These are phyloP conservation scores for Drosophila ogumai DNA, from an alignment of 1,140 invertebrate genomes.

Conservation along the genomic window DNA sequence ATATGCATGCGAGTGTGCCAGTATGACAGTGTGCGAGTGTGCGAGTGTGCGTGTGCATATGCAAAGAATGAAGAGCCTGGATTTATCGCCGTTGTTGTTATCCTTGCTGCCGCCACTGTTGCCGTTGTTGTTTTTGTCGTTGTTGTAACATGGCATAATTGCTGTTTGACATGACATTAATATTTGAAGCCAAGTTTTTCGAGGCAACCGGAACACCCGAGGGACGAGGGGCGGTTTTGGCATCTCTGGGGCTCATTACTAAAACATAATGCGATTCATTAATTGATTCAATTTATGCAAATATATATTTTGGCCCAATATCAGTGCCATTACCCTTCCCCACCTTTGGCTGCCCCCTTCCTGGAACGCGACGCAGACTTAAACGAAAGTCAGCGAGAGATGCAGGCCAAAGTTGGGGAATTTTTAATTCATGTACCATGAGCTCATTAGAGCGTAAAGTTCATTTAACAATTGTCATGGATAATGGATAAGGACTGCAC, in stretches of 20 bases:
- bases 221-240: constrained; percentile 26
- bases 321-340: not conserved
- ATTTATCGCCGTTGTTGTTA: constrained; percentile 62
- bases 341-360: not conserved
- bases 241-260: constrained; percentile 42
- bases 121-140: constrained; percentile 5
- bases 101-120: constrained; percentile 21
- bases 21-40: not conserved
- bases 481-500: constrained; percentile 64
- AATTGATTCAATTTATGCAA: constrained; percentile 57
- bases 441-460: constrained; percentile 80
- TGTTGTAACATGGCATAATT: constrained; percentile 77
- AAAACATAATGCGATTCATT: constrained; percentile 55
- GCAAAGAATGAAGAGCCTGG: constrained; percentile 62
- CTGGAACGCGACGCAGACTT: constrained; percentile 6
- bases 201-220: constrained; percentile 1
- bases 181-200: constrained; percentile 68
- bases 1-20: constrained; percentile 13
- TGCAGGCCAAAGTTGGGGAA: constrained; percentile 40
- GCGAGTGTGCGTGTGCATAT: constrained; percentile 30
- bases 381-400: constrained; percentile 47
- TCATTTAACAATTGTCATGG: constrained; percentile 81
- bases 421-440: constrained; percentile 62
- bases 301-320: constrained; percentile 30
- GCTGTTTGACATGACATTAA: constrained; percentile 83